phyloP scores from a whole-genome alignment of 2,797 vertebrate species.

The Morus bassanus region DNA sequence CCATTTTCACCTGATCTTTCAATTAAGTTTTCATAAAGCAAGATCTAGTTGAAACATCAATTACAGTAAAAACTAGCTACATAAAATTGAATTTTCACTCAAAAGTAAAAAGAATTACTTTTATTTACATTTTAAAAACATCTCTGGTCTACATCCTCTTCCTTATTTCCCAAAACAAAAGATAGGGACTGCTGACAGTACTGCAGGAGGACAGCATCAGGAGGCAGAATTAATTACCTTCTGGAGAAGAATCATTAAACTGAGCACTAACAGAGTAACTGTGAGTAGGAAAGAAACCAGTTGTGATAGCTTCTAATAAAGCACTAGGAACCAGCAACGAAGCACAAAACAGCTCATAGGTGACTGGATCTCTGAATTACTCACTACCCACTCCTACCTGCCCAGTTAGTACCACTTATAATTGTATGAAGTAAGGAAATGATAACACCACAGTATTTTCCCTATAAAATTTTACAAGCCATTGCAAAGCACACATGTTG shows the following conservation, averaged over 20 bases:
- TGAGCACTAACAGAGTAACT: background rate
- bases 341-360: background rate
- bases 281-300: background rate
- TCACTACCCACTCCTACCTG: background rate
- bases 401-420: background rate
- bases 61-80: background rate
- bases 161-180: slow-evolving; percentile 6
- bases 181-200: background rate
- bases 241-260: background rate
- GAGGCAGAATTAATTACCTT: background rate
- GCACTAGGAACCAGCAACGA: background rate
- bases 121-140: background rate
- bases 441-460: background rate
- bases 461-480: background rate
- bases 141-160: background rate
- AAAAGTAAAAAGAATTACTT: background rate
- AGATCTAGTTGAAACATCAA: slow-evolving; percentile 22
- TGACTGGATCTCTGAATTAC: background rate
- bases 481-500: background rate
- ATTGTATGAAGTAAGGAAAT: background rate
- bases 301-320: background rate
- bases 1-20: slow-evolving; percentile 5
- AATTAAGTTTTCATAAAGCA: slow-evolving; percentile 32
- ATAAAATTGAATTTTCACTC: background rate
- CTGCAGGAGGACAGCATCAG: background rate